These are phyloP conservation scores for Globia sparganii DNA, from an alignment of 2,888 invertebrate genomes.

Conservation along the genomic window DNA sequence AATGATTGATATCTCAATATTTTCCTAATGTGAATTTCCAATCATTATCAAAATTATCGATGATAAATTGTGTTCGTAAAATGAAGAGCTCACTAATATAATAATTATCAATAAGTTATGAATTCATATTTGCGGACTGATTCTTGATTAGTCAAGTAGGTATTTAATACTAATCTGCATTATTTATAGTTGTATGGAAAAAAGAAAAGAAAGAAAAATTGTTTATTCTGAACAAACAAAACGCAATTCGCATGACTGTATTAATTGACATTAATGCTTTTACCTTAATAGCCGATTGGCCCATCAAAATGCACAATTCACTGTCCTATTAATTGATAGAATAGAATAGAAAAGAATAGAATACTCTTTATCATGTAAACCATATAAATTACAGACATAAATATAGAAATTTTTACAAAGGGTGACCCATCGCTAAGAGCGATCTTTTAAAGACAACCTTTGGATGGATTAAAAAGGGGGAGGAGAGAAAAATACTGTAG, in stretches of 20 bases:
- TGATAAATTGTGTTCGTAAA: background rate
- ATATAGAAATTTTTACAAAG: too few relatives aligned
- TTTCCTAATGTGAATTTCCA: too few relatives aligned
- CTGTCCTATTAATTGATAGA: constrained; percentile 1
- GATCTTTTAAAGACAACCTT: too few relatives aligned
- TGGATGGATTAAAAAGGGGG: too few relatives aligned
- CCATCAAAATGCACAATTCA: background rate
- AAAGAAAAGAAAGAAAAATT: too few relatives aligned
- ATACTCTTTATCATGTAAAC: too few relatives aligned
- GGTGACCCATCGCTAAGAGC: too few relatives aligned
- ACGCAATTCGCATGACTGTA: too few relatives aligned
- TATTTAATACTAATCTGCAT: constrained; percentile 15
- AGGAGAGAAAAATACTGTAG: too few relatives aligned
- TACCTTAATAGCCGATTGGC: background rate
- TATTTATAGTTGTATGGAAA: constrained; percentile 10
- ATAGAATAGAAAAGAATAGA: too few relatives aligned
- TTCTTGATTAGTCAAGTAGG: constrained; percentile 2
- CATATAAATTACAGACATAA: too few relatives aligned
- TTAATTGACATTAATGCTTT: background rate
- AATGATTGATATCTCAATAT: background rate
- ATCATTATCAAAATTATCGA: constrained; percentile 5
- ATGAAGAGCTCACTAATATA: background rate
- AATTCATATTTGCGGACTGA: constrained; percentile 5
- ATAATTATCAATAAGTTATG: background rate
- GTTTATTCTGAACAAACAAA: too few relatives aligned